Percentiles rank a stretch among this genome's conserved stretches.
Evolutionary conservation across 1,140 invertebrate species (phyloP).

Genomic region (Sipha flava): DNA sequence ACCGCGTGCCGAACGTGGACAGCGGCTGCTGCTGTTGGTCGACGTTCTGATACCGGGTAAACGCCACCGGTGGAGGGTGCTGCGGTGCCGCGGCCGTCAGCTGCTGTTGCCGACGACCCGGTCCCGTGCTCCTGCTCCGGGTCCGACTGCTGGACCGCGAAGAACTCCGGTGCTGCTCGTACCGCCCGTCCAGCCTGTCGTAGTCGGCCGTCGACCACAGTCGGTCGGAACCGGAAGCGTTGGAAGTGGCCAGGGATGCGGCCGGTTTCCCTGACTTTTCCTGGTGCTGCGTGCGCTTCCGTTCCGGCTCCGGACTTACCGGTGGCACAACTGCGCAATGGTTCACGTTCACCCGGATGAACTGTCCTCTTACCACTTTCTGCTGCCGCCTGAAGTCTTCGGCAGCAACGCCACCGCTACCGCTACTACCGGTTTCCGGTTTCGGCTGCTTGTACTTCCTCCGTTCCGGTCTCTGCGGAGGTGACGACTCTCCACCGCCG

Average conservation of each 20-base stretch:
- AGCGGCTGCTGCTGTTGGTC: neutral
- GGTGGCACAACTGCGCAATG: neutral
- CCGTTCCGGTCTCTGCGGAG: conserved; percentile 37
- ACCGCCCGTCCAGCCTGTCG: conserved; percentile 3
- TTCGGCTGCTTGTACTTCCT: conserved; percentile 30
- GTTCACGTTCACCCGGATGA: conserved; percentile 36
- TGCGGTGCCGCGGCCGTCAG: neutral
- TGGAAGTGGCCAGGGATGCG: neutral
- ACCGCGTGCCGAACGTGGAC: conserved; percentile 34
- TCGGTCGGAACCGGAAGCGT: neutral
- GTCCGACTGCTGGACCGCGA: neutral
- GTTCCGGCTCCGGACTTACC: neutral
- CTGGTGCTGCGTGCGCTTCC: neutral
- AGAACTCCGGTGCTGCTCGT: neutral
- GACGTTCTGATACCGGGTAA: neutral
- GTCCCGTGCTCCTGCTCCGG: conserved; percentile 13
- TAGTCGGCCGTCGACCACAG: conserved; percentile 20
- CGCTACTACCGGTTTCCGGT: neutral
- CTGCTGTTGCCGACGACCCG: neutral
- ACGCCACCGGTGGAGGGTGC: neutral
- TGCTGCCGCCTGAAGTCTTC: conserved; percentile 10
- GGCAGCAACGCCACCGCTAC: neutral
- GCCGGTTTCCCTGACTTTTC: neutral
- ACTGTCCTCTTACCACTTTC: conserved; percentile 38
- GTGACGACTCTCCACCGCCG: conserved; percentile 9